phyloP scores from a whole-genome alignment of 2,797 vertebrate species.

The Pantherophis alleghaniensis region DNA sequence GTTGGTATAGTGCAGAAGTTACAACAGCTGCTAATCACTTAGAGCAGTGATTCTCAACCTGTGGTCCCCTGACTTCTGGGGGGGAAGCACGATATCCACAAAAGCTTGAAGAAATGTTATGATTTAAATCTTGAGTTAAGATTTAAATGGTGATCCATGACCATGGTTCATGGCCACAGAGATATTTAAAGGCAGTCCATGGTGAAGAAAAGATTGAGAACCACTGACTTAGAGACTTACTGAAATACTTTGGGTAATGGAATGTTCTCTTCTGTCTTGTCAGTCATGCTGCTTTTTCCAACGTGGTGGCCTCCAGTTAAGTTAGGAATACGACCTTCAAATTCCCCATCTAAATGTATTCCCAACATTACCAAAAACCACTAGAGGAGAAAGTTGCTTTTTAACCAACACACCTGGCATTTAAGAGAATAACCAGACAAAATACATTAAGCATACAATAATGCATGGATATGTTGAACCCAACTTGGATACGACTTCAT shows the following conservation, averaged over 20 bases:
- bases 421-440: slow-evolving; percentile 5
- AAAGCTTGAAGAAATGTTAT: neutral
- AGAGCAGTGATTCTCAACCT: neutral
- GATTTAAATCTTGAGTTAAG: neutral
- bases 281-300: neutral
- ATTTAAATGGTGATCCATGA: neutral
- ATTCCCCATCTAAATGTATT: neutral
- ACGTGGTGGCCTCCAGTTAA: neutral
- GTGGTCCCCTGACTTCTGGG: neutral
- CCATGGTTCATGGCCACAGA: neutral
- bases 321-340: neutral
- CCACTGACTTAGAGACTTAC: neutral
- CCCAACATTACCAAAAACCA: neutral
- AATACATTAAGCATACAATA: neutral
- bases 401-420: neutral
- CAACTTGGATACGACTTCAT: neutral
- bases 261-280: neutral
- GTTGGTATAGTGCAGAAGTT: neutral
- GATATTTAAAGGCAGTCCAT: neutral
- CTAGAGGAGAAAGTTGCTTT: neutral
- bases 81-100: neutral
- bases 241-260: neutral
- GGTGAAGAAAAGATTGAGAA: neutral
- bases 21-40: neutral
- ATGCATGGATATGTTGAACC: neutral